Conservation (phyloP, 1,140 invertebrate species). For the Drosophila kurseongensis region DNA sequence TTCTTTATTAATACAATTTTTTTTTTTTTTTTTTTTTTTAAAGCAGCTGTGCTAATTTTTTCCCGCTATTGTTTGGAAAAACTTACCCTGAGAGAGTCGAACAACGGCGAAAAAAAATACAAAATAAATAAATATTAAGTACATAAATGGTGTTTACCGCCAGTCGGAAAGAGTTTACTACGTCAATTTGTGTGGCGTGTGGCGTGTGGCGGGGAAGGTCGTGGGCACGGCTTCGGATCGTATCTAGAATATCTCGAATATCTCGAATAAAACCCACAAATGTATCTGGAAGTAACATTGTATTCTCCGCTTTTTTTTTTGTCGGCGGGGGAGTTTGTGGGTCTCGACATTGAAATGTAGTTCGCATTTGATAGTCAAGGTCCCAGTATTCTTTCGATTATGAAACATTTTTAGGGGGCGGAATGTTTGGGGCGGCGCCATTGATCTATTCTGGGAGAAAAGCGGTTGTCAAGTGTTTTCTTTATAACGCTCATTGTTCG, state of each 20-base stretch:
- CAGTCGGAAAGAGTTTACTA: slow-evolving; percentile 46
- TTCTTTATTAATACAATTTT: slow-evolving; percentile 9
- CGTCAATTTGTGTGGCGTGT: slow-evolving; percentile 47
- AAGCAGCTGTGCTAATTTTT: slow-evolving; percentile 75
- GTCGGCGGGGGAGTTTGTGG: background rate
- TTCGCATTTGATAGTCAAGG: slow-evolving; percentile 27
- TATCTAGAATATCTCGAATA: slow-evolving; percentile 4
- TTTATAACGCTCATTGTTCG: slow-evolving; percentile 1
- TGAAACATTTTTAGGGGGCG: background rate
- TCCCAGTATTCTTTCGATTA: slow-evolving; percentile 1
- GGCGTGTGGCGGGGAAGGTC: slow-evolving; percentile 47
- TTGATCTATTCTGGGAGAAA: slow-evolving; percentile 18
- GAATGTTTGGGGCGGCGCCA: slow-evolving; percentile 9
- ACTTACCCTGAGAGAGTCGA: slow-evolving; percentile 63
- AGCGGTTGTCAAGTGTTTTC: background rate
- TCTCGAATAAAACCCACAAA: slow-evolving; percentile 18
- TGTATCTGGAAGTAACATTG: slow-evolving; percentile 19
- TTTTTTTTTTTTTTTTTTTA: slow-evolving; percentile 32
- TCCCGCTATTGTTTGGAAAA: slow-evolving; percentile 70
- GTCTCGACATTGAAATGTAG: slow-evolving; percentile 18
- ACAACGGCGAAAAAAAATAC: slow-evolving; percentile 29
- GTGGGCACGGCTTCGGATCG: slow-evolving; percentile 18
- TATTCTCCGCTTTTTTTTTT: slow-evolving; percentile 5
- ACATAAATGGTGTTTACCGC: slow-evolving; percentile 56
- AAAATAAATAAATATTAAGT: slow-evolving; percentile 46